Base-by-base conservation (phyloP, 2,888 invertebrate species). In the Chirona hameri region DNA sequence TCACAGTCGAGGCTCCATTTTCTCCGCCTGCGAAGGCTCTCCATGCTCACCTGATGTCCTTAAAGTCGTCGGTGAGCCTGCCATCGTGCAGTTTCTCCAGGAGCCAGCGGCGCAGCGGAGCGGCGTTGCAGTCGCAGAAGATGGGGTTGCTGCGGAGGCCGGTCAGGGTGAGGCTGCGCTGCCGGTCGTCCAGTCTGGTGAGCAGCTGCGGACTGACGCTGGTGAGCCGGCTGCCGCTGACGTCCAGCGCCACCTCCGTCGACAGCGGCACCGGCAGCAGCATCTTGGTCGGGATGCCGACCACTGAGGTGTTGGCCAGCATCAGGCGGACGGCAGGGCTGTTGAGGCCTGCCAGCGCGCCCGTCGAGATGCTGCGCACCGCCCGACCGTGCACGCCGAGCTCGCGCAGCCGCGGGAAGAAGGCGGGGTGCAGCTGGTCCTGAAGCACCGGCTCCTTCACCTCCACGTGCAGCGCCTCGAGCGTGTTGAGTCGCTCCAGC, bases 181-280 rank as follows among this genome's bases (percentile, higher is more conserved):
- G 91, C 29, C 95, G 91, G 87, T 95, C 96, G 86, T 96, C 96
- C 48, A 96, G 89, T 9, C 95, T 93, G 5, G 92, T 92, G 14
- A 96, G 88, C 84, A 96, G 90, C 86, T 95, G 95, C 0, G 94
- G 92, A 83, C 93, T 92, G 14, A 97, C 88, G 1, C 93, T 93
- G 0, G 92, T 91, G 72, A 97, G 89, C 87, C 92, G 93, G 86
- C 94, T 95, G 27, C 94, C 94, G 5, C 92, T 90, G 0, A 96
- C 91, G 87, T 96, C 95, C 9, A 97, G 90, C 9, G 91, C 91
- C 55, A 96, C 91, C 84, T 92, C 92, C 0, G 95, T 94, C 4
- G 96, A 96, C 86, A 95, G 91, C 0, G 96, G 96, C 31, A 97
- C 91, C 0, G 96, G 95, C 87, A 96, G 95, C 83, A 97, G 91